Conservation (phyloP, 2,113 vertebrate genomes). For the Ia io region DNA sequence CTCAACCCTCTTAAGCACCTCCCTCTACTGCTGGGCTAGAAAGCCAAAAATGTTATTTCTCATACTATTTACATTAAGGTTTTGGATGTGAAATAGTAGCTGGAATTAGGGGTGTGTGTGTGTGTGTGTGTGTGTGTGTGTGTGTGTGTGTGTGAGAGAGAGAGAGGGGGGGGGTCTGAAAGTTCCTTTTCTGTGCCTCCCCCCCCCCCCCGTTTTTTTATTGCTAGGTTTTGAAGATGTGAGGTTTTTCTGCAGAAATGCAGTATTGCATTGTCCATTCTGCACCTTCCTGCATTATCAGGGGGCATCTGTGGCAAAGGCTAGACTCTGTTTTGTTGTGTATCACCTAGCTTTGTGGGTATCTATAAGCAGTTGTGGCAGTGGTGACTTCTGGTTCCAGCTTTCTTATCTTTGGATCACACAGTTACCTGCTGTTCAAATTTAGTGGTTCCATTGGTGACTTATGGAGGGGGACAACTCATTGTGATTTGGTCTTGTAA, state of each 20-base stretch:
- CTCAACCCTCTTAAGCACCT: background rate
- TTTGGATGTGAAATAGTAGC: background rate
- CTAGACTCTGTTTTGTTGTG: background rate
- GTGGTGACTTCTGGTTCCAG: background rate
- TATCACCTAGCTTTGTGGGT: background rate
- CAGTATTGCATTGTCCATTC: background rate
- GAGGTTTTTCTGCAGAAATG: background rate
- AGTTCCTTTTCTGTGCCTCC: background rate
- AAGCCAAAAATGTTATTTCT: background rate
- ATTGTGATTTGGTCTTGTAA: background rate
- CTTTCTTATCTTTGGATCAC: background rate
- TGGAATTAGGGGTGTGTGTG: background rate
- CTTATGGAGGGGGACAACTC: background rate
- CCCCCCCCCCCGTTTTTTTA: background rate
- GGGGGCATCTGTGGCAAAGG: background rate
- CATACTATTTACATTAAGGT: background rate
- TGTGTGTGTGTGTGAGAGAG: no score
- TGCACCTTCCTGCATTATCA: background rate
- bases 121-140: no score
- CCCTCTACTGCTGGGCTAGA: background rate
- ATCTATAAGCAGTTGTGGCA: background rate
- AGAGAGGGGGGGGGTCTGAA: background rate
- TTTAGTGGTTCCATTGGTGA: background rate
- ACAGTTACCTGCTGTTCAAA: background rate
- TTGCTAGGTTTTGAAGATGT: background rate